Conservation (phyloP, 2,797 vertebrate species). For the Cottoperca gobio region DNA sequence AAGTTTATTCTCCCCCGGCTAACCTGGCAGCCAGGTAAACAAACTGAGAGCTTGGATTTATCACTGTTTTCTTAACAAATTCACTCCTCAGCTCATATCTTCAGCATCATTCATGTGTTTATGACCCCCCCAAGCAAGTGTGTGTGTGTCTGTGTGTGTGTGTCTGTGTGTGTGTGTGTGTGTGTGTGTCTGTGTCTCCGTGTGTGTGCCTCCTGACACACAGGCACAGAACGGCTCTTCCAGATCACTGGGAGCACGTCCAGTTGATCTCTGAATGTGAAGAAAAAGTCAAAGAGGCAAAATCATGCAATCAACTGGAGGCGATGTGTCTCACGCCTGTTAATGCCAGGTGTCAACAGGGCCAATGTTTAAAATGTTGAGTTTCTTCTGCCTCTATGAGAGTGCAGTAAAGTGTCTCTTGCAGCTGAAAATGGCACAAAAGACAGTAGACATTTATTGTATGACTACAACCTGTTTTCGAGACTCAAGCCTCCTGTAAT, state of each 20-base stretch:
- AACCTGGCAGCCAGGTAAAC: slow-evolving; percentile 45
- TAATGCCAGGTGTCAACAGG: too few relatives aligned
- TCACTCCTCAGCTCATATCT: slow-evolving; percentile 60
- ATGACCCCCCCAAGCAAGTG: slow-evolving; percentile 15
- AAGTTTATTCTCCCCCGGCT: slow-evolving; percentile 46
- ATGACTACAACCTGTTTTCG: slow-evolving; percentile 3
- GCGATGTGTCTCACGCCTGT: not conserved
- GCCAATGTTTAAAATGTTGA: not conserved
- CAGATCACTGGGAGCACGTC: slow-evolving; percentile 35
- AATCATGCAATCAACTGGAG: not conserved
- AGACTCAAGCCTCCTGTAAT: not conserved
- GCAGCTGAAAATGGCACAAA: slow-evolving; percentile 19
- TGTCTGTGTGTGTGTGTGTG: too few relatives aligned
- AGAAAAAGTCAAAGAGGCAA: slow-evolving; percentile 12
- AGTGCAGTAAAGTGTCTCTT: slow-evolving; percentile 36
- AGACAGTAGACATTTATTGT: slow-evolving; percentile 15
- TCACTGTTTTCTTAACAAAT: slow-evolving; percentile 69
- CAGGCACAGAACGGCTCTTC: slow-evolving; percentile 11
- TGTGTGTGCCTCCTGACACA: slow-evolving; percentile 29
- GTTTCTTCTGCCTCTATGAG: slow-evolving; percentile 11
- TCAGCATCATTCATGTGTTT: slow-evolving; percentile 38
- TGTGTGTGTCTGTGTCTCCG: too few relatives aligned
- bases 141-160: too few relatives aligned
- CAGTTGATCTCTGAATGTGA: slow-evolving; percentile 27
- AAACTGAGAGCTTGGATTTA: slow-evolving; percentile 63